Evolutionary conservation across 2,113 vertebrate species (phyloP), one percentile per base, ranked within the genome.

Genomic region (Spea multiplicata): DNA sequence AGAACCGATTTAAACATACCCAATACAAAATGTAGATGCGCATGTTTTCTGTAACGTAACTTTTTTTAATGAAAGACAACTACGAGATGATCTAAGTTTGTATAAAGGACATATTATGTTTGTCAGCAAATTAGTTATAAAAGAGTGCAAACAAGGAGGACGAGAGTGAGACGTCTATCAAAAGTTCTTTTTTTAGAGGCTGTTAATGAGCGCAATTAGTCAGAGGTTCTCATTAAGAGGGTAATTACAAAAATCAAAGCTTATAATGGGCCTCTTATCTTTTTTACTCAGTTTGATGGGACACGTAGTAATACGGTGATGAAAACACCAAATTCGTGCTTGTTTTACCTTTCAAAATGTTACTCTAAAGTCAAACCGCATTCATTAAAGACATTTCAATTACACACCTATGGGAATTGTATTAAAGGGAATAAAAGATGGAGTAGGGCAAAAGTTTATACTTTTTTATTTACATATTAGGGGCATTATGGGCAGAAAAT

Each of bases 221-320:
- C 73, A 75, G 64, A 62, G 5, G 5, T 66, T 66, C 8, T 47
- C 17, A 45, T 66, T 48, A 17, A 12, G 46, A 16, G 17, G 3
- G 53, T 57, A 72, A 72, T 57, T 73, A 44, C 44, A 14, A 61
- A 48, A 46, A 73, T 72, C 30, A 30, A 30, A 72, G 52, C 44
- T 46, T 8, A 59, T 61, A 5, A 13, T 57, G 44, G 8, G 8
- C 0, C 7, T 46, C 3, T 46, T 55, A 16, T 30, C n/a, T 12
- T 30, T 55, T 64, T 64, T 9, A 30, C 17, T 16, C 57, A 44
- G 30, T 17, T 17, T 13, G n/a, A 53, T 8, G 16, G 49, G 16
- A 53, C 47, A 5, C n/a, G 14, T 10, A 7, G 8, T 16, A 30
- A 52, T 70, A 12, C 7, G 44, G 8, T 65, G 8, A 65, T 13